Percentiles rank a stretch among this genome's conserved stretches.
These are phyloP conservation scores for Drosophila arawakana DNA, from an alignment of 1,140 invertebrate genomes.

Conservation along the genomic window DNA sequence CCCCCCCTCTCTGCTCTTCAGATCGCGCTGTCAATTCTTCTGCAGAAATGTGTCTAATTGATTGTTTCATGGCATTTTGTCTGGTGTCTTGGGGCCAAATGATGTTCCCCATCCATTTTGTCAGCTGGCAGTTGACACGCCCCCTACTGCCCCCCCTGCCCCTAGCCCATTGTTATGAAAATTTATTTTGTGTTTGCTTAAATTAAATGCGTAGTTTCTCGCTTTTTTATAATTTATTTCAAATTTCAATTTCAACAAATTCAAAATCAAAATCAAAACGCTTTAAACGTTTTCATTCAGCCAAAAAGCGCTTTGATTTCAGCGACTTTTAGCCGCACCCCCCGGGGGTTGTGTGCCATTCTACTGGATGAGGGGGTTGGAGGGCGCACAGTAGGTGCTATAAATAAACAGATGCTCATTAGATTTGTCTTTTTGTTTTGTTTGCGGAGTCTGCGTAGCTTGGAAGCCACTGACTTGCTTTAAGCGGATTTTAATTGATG, in stretches of 20 bases:
- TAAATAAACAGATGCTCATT: slow-evolving; percentile 55
- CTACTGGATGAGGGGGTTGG: neutral
- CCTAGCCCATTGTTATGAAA: slow-evolving; percentile 61
- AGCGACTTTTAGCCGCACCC: slow-evolving; percentile 10
- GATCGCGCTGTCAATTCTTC: slow-evolving; percentile 41
- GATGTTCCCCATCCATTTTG: slow-evolving; percentile 40
- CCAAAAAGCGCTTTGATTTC: slow-evolving; percentile 71
- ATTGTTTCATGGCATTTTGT: slow-evolving; percentile 72
- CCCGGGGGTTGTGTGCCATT: neutral
- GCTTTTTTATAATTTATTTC: slow-evolving; percentile 74
- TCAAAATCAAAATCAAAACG: slow-evolving; percentile 47
- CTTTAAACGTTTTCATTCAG: slow-evolving; percentile 78
- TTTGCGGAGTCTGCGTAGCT: slow-evolving; percentile 51
- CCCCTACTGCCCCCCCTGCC: neutral
- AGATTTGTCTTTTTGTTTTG: slow-evolving; percentile 4
- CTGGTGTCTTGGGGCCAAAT: slow-evolving; percentile 50
- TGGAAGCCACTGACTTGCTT: slow-evolving; percentile 57
- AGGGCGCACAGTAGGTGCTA: slow-evolving; percentile 21
- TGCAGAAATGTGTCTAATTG: slow-evolving; percentile 67
- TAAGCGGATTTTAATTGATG: slow-evolving; percentile 78
- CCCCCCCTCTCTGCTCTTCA: neutral
- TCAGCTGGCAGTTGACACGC: slow-evolving; percentile 43
- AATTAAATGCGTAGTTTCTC: slow-evolving; percentile 74
- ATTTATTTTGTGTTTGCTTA: slow-evolving; percentile 50
- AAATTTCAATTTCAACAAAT: slow-evolving; percentile 55